phyloP scores from a whole-genome alignment of 2,888 invertebrate species.

The Pyrrhosoma nymphula region DNA sequence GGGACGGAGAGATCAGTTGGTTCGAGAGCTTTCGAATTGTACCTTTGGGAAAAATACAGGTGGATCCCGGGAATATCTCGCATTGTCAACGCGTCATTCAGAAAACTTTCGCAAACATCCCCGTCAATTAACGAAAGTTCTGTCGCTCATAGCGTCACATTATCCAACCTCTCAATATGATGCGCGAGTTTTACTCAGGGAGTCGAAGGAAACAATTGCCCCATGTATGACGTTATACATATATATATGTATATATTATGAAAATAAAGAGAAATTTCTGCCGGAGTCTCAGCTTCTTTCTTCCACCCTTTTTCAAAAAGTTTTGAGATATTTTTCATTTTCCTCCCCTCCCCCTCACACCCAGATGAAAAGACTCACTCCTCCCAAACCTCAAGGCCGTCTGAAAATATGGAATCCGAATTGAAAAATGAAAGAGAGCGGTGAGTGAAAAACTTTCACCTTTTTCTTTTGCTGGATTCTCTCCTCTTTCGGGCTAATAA shows the following conservation, averaged over 20 bases:
- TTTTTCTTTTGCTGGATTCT: background rate
- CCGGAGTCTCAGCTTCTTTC: background rate
- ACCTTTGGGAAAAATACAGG: background rate
- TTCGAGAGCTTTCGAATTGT: background rate
- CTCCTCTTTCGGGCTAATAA: background rate
- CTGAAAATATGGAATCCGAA: background rate
- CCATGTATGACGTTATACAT: background rate
- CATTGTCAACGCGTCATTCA: background rate
- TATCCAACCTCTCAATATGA: background rate
- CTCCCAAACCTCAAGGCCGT: background rate
- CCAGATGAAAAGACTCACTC: background rate
- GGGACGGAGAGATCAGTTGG: background rate
- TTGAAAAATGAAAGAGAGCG: background rate
- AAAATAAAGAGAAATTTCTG: background rate
- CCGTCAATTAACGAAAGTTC: constrained; percentile 3
- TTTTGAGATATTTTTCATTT: constrained; percentile 20
- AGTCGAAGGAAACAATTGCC: background rate
- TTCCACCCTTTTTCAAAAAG: background rate
- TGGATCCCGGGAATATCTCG: background rate
- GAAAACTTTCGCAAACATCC: background rate
- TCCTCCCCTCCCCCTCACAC: background rate
- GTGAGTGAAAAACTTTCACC: background rate
- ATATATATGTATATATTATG: background rate
- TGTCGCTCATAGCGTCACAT: background rate
- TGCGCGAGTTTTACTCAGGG: background rate